These are phyloP conservation scores for Drosophila navojoa DNA, from an alignment of 1,140 invertebrate genomes.

Conservation along the genomic window DNA sequence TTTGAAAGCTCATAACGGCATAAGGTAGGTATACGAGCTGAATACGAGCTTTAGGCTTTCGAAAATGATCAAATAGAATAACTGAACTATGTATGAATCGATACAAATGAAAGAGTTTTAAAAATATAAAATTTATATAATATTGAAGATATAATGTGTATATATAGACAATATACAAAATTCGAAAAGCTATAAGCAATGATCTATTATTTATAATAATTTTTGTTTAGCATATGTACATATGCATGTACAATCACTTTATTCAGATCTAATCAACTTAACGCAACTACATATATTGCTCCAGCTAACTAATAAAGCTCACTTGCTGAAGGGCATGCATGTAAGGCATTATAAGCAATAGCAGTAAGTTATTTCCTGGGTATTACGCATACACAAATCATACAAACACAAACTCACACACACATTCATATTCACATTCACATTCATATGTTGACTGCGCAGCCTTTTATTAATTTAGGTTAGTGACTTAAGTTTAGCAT, in stretches of 20 bases:
- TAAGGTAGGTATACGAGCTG: too few relatives aligned
- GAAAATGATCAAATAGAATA: too few relatives aligned
- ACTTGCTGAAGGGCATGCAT: slow-evolving; percentile 23
- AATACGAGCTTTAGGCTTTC: too few relatives aligned
- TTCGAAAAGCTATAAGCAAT: too few relatives aligned
- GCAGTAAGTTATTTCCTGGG: slow-evolving; percentile 12
- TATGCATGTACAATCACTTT: too few relatives aligned
- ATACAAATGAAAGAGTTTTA: neutral
- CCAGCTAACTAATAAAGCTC: neutral
- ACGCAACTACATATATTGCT: neutral
- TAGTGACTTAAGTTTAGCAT: slow-evolving; percentile 82
- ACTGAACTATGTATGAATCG: too few relatives aligned
- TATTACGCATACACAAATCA: slow-evolving; percentile 3
- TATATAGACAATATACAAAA: too few relatives aligned
- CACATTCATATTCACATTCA: slow-evolving; percentile 13
- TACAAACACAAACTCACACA: neutral
- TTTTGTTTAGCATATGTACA: too few relatives aligned
- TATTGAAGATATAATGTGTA: too few relatives aligned
- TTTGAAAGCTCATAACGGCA: neutral
- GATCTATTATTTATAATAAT: too few relatives aligned
- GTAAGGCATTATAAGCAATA: neutral
- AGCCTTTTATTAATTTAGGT: slow-evolving; percentile 77
- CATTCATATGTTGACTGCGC: slow-evolving; percentile 13
- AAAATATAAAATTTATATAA: too few relatives aligned
- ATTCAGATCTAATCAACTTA: neutral